Conservation (phyloP, 2,113 vertebrate genomes). For the Enhydra lutris region DNA sequence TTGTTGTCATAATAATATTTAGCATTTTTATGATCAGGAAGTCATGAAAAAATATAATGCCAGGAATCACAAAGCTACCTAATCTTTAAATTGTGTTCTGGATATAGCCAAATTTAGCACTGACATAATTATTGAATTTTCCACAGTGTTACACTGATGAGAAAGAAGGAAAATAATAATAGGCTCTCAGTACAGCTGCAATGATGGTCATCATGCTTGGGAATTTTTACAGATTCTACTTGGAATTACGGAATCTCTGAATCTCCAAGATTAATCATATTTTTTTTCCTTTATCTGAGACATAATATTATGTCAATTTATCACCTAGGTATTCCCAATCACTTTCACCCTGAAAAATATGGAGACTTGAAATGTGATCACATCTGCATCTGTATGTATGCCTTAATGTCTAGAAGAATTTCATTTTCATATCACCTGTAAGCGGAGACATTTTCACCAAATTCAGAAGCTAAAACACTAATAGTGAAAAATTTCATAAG, state of each 20-base stretch:
- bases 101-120: not conserved
- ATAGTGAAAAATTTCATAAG: not conserved
- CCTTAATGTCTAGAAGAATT: not conserved
- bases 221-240: not conserved
- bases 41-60: not conserved
- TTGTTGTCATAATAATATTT: not conserved
- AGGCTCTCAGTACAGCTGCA: not conserved
- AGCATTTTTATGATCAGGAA: not conserved
- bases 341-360: not conserved
- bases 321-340: not conserved
- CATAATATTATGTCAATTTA: not conserved
- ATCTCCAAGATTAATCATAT: not conserved
- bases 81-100: not conserved
- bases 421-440: not conserved
- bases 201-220: not conserved
- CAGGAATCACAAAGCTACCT: not conserved
- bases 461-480: not conserved
- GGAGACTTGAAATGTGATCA: not conserved
- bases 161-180: not conserved
- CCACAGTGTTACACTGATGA: not conserved
- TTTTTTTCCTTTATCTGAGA: not conserved
- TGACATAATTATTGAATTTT: not conserved
- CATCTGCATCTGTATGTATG: not conserved
- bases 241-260: not conserved
- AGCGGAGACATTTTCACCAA: not conserved